phyloP scores from a whole-genome alignment of 2,797 vertebrate genomes.

The Falco berigora region DNA sequence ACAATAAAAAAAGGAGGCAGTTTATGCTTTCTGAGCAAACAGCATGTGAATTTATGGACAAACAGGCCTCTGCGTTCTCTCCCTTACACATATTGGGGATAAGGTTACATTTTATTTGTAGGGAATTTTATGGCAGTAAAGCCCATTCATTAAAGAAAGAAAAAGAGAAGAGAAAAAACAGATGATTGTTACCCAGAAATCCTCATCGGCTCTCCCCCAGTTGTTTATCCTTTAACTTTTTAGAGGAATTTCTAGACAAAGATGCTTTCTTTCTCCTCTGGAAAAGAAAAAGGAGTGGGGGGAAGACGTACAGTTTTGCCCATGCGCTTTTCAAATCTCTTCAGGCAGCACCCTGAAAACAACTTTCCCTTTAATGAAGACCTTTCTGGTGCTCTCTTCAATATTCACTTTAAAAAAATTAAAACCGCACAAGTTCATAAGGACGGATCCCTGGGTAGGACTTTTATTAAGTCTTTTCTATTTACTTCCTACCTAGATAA shows the following conservation, averaged over 20 bases:
- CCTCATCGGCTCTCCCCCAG: constrained; percentile 14
- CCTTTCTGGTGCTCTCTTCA: constrained; percentile 20
- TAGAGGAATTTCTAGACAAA: constrained; percentile 57
- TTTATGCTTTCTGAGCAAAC: not conserved
- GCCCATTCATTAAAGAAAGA: constrained; percentile 35
- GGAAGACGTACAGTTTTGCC: not conserved
- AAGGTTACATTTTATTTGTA: constrained; percentile 15
- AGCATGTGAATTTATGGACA: not conserved
- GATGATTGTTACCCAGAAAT: constrained; percentile 48
- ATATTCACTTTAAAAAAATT: constrained; percentile 33
- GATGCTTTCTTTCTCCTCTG: constrained; percentile 14
- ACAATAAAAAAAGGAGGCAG: not conserved
- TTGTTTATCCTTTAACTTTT: constrained; percentile 46
- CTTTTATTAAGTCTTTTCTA: constrained; percentile 85
- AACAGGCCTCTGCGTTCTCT: not conserved
- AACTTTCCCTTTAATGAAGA: constrained; percentile 38
- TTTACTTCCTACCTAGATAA: constrained; percentile 90
- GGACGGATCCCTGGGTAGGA: constrained; percentile 68
- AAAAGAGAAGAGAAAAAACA: constrained; percentile 42
- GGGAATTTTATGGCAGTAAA: constrained; percentile 33
- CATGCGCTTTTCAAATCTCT: not conserved
- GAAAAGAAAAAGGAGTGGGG: not conserved
- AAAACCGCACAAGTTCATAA: constrained; percentile 63
- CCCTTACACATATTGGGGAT: not conserved
- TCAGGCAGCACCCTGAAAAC: constrained; percentile 13